Evolutionary conservation across 2,888 invertebrate species (phyloP), one percentile per base, ranked within the genome.

Genomic region (Epinotia nisella): DNA sequence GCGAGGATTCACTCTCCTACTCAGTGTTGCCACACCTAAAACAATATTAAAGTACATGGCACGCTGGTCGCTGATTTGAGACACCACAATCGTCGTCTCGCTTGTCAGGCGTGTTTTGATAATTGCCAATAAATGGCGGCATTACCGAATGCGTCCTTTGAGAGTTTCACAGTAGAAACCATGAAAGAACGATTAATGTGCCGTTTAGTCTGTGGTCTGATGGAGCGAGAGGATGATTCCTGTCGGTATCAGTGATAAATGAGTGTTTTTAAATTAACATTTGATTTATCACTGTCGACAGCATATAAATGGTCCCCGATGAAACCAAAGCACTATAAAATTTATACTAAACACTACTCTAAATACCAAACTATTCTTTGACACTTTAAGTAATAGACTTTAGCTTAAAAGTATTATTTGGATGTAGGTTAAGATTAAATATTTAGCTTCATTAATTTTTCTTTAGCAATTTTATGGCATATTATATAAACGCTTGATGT

Each of bases 31-130:
- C 93, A 88, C 87, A 87, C 76, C 79, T 82, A 83, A 84, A 82
- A 78, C 77, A 78, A 81, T 78, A 80, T 86, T 87, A 90, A 88
- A 85, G 89, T 93, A 93, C 90, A 90, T 81, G 92, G 92, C 89
- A 90, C 85, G 85, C 90, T 89, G 84, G 92, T 87, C 93, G 93
- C 89, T 92, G 93, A 92, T 93, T 92, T 93, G 93, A 92, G 82
- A 86, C 91, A 91, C 92, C 93, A 93, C 93, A 85, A 77, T 85
- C 91, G 90, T 90, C 89, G 79, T 89, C 87, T 89, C 91, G 90
- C 90, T 92, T 87, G 82, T 84, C 89, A 87, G 87, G 85, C 55
- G 70, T 13, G 56, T 71, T 78, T 66, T 77, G 74, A 24, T 62
- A 55, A 51, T 66, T 71, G 65, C 49, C 66, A 59, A 71, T 64